Evolutionary conservation across 2,888 invertebrate species (phyloP).

Genomic region (Pterostichus niger): DNA sequence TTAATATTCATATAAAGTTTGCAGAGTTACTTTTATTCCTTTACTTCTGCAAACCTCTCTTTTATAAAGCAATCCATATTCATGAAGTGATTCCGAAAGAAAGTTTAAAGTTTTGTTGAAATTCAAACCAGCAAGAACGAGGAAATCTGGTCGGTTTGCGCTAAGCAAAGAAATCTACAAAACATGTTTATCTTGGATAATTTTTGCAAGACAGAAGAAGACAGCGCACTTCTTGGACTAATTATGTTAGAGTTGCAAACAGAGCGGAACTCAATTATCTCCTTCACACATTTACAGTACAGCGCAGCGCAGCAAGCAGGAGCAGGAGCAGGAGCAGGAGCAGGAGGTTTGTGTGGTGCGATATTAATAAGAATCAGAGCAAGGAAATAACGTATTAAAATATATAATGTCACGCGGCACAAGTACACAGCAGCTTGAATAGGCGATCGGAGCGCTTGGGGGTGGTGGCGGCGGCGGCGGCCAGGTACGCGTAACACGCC

Average conservation of each 20-base stretch:
- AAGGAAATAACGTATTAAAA: too few species aligned
- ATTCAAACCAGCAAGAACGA: not conserved
- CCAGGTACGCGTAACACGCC: conserved; percentile 28
- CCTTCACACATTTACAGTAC: conserved; percentile 18
- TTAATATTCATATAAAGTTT: conserved; percentile 26
- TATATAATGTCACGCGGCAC: too few species aligned
- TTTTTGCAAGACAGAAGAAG: not conserved
- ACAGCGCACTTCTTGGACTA: not conserved
- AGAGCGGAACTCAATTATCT: conserved; percentile 35
- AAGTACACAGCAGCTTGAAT: too few species aligned
- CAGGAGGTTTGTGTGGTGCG: conserved; percentile 1
- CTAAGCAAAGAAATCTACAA: conserved; percentile 1
- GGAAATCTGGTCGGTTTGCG: not conserved
- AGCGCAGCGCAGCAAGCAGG: too few species aligned
- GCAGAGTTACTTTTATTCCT: not conserved
- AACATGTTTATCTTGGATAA: conserved; percentile 33
- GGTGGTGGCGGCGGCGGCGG: not conserved
- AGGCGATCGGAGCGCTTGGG: too few species aligned
- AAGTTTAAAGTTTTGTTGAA: conserved; percentile 13
- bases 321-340: conserved; percentile 13
- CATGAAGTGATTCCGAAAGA: conserved; percentile 17
- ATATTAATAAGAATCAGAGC: not conserved
- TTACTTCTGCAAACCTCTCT: conserved; percentile 4
- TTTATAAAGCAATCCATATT: conserved; percentile 33
- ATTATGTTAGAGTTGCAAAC: conserved; percentile 25